A percentile compares a stretch with the other conserved stretches of the same genome.
Conservation (phyloP, 2,797 vertebrate genomes). For the Prunella strophiata region DNA sequence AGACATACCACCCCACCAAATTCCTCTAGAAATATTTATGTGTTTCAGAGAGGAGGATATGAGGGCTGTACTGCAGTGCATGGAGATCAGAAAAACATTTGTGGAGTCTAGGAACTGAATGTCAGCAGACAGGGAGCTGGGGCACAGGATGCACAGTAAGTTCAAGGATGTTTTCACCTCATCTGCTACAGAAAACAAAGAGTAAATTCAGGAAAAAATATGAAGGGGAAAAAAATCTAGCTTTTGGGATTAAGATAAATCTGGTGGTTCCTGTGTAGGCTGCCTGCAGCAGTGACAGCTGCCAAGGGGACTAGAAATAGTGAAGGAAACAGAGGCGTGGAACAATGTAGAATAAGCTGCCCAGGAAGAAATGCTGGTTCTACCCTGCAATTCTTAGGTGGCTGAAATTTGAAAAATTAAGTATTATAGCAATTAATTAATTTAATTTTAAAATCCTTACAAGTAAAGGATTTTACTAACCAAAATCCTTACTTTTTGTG, state of each 20-base stretch:
- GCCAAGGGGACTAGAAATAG: background rate
- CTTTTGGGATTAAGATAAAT: background rate
- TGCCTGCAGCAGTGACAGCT: background rate
- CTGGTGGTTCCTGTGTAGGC: background rate
- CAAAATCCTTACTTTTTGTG: background rate
- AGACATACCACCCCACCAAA: background rate
- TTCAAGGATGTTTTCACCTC: background rate
- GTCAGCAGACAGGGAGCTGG: background rate
- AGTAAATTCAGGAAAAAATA: background rate
- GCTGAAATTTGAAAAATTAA: background rate
- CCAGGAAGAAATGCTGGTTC: background rate
- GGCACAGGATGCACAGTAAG: background rate
- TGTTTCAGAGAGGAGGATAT: background rate
- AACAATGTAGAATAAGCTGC: background rate
- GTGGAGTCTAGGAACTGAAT: background rate
- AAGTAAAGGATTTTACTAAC: background rate
- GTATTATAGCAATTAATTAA: background rate
- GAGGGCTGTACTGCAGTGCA: background rate
- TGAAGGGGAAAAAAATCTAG: background rate
- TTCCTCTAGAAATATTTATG: background rate
- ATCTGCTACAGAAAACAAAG: background rate
- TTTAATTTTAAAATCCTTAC: background rate
- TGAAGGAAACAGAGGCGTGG: background rate
- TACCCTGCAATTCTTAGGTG: background rate
- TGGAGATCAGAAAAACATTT: background rate